Base-by-base conservation (phyloP, 1,140 invertebrate species). In the Zelostemma sp. region DNA sequence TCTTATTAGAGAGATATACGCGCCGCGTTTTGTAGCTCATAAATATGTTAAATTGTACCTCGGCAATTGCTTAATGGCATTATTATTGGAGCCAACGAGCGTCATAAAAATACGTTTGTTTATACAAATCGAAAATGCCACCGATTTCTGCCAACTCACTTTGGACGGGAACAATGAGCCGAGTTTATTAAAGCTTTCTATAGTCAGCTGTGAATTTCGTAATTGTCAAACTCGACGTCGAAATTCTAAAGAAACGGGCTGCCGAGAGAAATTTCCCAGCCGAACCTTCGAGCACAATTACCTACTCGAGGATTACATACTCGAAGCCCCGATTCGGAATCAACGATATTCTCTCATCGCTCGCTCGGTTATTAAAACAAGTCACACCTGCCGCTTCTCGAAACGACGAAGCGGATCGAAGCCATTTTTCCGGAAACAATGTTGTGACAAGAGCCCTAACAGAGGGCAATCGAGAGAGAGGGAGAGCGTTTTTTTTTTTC, bases 401-500 rank as follows among this genome's bases (percentile, higher is more conserved):
- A 46, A 66, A 49, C 53, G 41, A 50, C n/a, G n/a, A n/a, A 8
- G 16, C 62, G 40, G 64, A 74, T 28, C 45, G 62, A n/a, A 72
- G 75, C 74, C 74, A 76, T 78, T 82, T 82, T 83, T 81, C 78
- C 79, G 77, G 79, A 84, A 82, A 84, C 82, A 84, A 82, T 83
- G 79, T 82, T 82, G 74, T 78, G 75, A 82, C 82, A 76, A 82
- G 82, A 71, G 71, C 77, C 76, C 33, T 25, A 25, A 8, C 21
- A 8, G 21, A n/a, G n/a, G n/a, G n/a, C n/a, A n/a, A 79, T 82
- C 75, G 78, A 82, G 66, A 57, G 21, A 40, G 12, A 53, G 33
- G 58, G 58, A n/a, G n/a, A n/a, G n/a, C n/a, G n/a, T n/a, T n/a
- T n/a, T 53, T 72, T 66, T 72, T 73, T 72, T 74, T 73, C 68